Evolutionary conservation across 2,797 vertebrate species (phyloP), one percentile per base, ranked within the genome.

Genomic region (Eospalax fontanierii): DNA sequence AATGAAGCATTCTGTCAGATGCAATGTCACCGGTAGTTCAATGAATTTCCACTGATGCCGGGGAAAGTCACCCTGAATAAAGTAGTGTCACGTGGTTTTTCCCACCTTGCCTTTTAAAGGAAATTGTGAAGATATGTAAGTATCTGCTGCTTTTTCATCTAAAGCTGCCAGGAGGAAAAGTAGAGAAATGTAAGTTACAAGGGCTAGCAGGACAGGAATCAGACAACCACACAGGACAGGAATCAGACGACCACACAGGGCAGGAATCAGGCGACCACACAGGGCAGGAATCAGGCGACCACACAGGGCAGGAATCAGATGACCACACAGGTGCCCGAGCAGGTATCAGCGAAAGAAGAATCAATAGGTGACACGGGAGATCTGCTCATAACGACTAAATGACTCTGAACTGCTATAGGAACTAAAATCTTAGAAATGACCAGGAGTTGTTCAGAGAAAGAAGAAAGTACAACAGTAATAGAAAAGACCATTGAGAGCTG

Each of bases 1-100:
- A 40, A 19, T 71, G 1, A 81, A 93, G 91, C 95, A 94, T 80
- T 87, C 18, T 96, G 74, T 92, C 89, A 35, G 11, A 4, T 57
- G 15, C 28, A 92, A 89, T 65, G 57, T 65, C 46, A 18, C 12
- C 89, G 75, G 86, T 78, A 94, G 91, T 6, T 94, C 93, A 10
- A 76, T 89, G 95, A 86, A 85, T 28, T 96, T 91, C 73, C 78
- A 68, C 30, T 71, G 86, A 33, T 90, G 63, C 30, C 7, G 4
- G 89, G 65, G 40, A 40, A 96, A 84, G 78, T 85, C 22, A 76
- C 9, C 30, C 26, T 65, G 63, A 93, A 81, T 33, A 43, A 87
- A 87, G 82, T 4, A 74, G 24, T 1, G 22, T n/a, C n/a, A n/a
- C n/a, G n/a, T n/a, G n/a, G n/a, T n/a, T n/a, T n/a, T n/a, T n/a